Evolutionary conservation across 2,888 invertebrate genomes (phyloP), one percentile per base, ranked within the genome.

Genomic region (Sceliomorpha sp.): DNA sequence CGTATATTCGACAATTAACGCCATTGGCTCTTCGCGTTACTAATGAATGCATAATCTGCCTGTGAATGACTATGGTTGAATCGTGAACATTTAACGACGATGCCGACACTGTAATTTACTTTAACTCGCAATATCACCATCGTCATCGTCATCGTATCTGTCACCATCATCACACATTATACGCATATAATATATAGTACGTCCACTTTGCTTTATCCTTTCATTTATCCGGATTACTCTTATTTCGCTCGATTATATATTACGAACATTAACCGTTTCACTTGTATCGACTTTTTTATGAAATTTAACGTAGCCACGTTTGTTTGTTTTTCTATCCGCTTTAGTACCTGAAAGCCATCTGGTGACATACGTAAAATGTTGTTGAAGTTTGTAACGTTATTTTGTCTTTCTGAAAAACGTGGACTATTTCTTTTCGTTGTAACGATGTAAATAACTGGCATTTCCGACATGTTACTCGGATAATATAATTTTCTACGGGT

Each of bases 1-100:
- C 27, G 40, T 10, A 55, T 8, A 20, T 40, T 55, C 13, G 63
- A 58, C 39, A 45, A 56, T 40, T 51, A 15, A 69, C 64, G 60
- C 70, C 70, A 70, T 70, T 70, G 70, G 70, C 64, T 70, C 70
- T 59, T 36, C 27, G 42, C 24, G 31, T 47, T 39, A 34, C 14
- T 37, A 32, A 68, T 37, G 62, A 56, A 51, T 59, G 58, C 15
- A 56, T 44, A 50, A 44, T 42, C 26, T 59, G 66, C 53, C 59
- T n/a, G n/a, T 48, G 50, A 73, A 72, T 44, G 68, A 66, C 63
- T 84, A 84, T 85, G 85, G 84, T 85, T 86, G 86, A 84, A 86
- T 86, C 86, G 85, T 86, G 85, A 86, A 82, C 81, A 77, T 74
- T 72, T 78, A 76, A 62, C 68, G 63, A 75, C 63, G 58, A 75